A percentile compares a stretch with the other conserved stretches of the same genome.
These are phyloP conservation scores for Henricia sp. DNA, from an alignment of 53 echinoderm and acorn worm species.

Conservation along the genomic window DNA sequence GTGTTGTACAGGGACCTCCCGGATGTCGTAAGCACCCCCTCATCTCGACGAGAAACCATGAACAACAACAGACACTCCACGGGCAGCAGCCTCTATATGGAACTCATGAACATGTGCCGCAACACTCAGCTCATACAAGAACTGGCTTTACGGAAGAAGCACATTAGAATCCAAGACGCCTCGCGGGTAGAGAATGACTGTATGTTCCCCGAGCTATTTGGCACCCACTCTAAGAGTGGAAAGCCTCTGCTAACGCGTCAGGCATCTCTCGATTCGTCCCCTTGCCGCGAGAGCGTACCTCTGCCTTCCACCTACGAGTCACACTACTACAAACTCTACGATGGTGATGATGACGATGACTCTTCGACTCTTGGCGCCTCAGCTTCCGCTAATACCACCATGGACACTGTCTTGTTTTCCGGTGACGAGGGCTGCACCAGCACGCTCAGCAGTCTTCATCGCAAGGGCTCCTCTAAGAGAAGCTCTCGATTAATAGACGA, in stretches of 20 bases:
- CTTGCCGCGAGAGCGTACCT: conserved; percentile 25
- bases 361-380: neutral
- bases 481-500: conserved; percentile 23
- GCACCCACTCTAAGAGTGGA: neutral
- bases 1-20: conserved; percentile 37
- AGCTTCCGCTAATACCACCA: conserved; percentile 28
- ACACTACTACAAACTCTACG: conserved; percentile 42
- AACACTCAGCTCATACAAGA: conserved; percentile 41
- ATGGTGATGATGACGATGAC: conserved; percentile 47
- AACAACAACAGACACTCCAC: conserved; percentile 37
- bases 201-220: neutral
- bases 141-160: conserved; percentile 15
- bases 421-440: conserved; percentile 23
- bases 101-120: conserved; percentile 41
- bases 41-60: neutral
- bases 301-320: conserved; percentile 32
- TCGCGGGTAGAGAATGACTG: neutral
- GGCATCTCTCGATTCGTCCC: conserved; percentile 21
- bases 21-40: conserved; percentile 37
- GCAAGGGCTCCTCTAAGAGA: conserved; percentile 36
- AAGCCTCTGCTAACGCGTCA: conserved; percentile 9
- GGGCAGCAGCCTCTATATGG: conserved; percentile 54
- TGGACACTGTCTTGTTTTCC: conserved; percentile 15
- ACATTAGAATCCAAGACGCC: conserved; percentile 17
- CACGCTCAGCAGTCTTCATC: neutral